Percentiles rank a stretch among this genome's conserved stretches.
phyloP scores from a whole-genome alignment of 2,113 vertebrate genomes.

The Upupa epops region DNA sequence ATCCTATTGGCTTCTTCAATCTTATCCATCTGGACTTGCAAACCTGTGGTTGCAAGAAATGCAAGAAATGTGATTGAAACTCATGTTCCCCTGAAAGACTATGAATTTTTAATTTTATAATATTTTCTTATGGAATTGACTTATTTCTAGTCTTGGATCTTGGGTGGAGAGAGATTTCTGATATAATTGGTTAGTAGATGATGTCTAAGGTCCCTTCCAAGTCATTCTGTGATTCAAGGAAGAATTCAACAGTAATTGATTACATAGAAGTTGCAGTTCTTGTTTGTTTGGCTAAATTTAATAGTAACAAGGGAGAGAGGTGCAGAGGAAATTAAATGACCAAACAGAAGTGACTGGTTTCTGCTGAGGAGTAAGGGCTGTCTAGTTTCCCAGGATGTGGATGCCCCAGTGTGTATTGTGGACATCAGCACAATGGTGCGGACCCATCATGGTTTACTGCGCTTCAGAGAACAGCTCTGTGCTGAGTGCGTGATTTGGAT shows the following conservation, averaged over 20 bases:
- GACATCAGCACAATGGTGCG: fast-evolving
- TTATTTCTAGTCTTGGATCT: not conserved
- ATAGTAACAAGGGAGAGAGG: not conserved
- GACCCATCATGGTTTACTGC: fast-evolving
- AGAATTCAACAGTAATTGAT: not conserved
- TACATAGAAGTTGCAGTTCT: not conserved
- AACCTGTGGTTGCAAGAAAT: no score
- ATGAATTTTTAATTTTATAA: not conserved
- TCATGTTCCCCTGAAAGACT: not conserved
- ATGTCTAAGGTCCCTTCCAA: no score
- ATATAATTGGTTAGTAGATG: not conserved
- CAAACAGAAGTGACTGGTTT: fast-evolving
- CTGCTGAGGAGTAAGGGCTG: not conserved
- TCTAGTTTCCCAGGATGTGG: not conserved
- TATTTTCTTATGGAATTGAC: not conserved
- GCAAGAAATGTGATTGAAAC: not conserved
- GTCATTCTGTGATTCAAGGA: not conserved
- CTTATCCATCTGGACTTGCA: not conserved
- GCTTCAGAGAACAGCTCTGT: fast-evolving
- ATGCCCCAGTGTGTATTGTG: not conserved
- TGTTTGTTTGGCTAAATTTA: not conserved
- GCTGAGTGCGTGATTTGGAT: no score
- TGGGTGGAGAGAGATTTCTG: not conserved
- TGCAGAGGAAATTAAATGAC: not conserved
- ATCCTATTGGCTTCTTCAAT: not conserved